Evolutionary conservation across 2,797 vertebrate genomes (phyloP).

Genomic region (Girardinus metallicus): DNA sequence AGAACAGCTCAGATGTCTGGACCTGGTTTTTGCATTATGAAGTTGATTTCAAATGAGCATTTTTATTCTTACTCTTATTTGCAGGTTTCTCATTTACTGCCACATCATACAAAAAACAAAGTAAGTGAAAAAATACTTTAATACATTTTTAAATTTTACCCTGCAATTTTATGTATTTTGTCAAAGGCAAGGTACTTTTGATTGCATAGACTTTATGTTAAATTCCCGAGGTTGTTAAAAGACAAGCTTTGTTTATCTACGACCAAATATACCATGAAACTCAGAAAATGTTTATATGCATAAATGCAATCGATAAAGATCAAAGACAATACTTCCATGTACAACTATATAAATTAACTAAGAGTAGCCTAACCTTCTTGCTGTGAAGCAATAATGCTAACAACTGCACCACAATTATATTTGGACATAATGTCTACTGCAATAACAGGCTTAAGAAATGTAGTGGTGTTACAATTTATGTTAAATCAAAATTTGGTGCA

Average conservation of each 20-base stretch:
- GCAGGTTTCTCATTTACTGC: not conserved
- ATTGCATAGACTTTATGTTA: not conserved
- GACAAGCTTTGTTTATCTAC: not conserved
- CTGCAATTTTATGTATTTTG: not conserved
- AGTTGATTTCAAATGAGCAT: not conserved
- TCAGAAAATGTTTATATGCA: too few relatives aligned
- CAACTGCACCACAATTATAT: too few relatives aligned
- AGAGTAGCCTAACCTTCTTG: too few relatives aligned
- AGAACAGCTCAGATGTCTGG: not conserved
- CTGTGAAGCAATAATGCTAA: too few relatives aligned
- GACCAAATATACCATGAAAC: too few relatives aligned
- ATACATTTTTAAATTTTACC: not conserved
- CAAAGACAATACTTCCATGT: not conserved
- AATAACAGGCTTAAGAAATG: too few relatives aligned
- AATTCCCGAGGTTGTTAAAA: not conserved
- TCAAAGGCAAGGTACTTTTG: not conserved
- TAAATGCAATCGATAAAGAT: not conserved
- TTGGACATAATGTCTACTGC: too few relatives aligned
- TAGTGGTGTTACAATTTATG: too few relatives aligned
- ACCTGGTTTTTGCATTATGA: not conserved
- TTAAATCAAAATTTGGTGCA: too few relatives aligned
- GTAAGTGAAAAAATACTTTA: not conserved
- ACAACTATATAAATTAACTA: too few relatives aligned
- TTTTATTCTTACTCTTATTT: not conserved
- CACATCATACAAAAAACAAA: not conserved